These are phyloP conservation scores for Spisula solida DNA, from an alignment of 2,888 invertebrate genomes.

Conservation along the genomic window DNA sequence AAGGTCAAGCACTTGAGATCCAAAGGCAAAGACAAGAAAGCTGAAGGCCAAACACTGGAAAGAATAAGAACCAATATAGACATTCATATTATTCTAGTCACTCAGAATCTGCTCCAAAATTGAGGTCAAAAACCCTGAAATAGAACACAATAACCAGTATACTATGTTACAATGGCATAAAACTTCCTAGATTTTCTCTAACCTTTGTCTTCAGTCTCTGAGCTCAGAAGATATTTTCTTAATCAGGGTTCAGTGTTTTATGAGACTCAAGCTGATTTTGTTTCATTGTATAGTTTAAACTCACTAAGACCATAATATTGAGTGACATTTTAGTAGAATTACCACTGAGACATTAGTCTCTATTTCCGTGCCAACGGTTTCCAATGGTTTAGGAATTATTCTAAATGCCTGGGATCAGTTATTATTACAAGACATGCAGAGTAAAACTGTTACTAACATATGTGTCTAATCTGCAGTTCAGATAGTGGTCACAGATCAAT, in stretches of 20 bases:
- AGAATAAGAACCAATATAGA: no score
- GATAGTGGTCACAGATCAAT: slow-evolving; percentile 49
- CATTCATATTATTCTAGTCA: no score
- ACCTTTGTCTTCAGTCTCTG: background rate
- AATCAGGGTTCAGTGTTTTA: background rate
- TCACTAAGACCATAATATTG: background rate
- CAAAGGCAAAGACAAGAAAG: no score
- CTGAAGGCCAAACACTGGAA: no score
- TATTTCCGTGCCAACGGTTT: background rate
- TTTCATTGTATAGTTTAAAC: background rate
- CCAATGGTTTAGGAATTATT: background rate
- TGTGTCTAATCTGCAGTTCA: slow-evolving; percentile 42
- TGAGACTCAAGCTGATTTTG: background rate
- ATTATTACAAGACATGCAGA: slow-evolving; percentile 23
- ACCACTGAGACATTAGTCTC: background rate
- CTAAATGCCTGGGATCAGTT: background rate
- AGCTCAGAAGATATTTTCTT: background rate
- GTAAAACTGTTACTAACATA: slow-evolving; percentile 34
- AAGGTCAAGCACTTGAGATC: no score
- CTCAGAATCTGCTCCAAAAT: no score
- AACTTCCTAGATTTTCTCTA: background rate
- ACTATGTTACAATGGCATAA: no score
- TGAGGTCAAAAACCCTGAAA: no score
- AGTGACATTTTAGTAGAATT: background rate
- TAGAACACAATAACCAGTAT: no score